Base-by-base conservation (phyloP, 2,888 invertebrate species). In the Pyrrhia umbra region DNA sequence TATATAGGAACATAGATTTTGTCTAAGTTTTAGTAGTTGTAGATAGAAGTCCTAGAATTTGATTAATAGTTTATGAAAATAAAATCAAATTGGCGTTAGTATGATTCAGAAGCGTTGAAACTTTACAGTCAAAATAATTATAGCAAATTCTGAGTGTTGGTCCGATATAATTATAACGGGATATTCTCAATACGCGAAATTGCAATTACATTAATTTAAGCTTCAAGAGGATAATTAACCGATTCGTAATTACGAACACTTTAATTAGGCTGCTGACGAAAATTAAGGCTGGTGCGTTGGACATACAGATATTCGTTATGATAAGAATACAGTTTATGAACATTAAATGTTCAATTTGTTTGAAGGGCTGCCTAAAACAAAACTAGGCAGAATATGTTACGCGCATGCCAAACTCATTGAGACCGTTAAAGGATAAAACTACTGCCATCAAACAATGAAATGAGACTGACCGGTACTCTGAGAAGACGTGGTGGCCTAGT, bases 131-230 rank as follows among this genome's bases (percentile, higher is more conserved):
- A 34, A 34, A 30, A 13, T 13, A 34, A 13, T 34, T 34, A 30
- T 5, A 34, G n/a, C 13, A 34, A n/a, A 34, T 34, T 34, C n/a
- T n/a, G 34, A n/a, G n/a, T 34, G 5, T n/a, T 13, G 13, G n/a
- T 34, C n/a, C 34, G 34, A 34, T 34, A 34, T n/a, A 34, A 34
- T 34, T n/a, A n/a, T n/a, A 34, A n/a, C n/a, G 34, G 34, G 34
- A 34, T 34, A 30, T 34, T 34, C 34, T 34, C 34, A 34, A 34
- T 34, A n/a, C 34, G 34, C n/a, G 30, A 34, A 34, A 34, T 34
- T 34, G 34, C 34, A 34, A 34, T 34, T 34, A 34, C 34, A 34
- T 34, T n/a, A 34, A 34, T 34, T n/a, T n/a, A n/a, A 34, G 34
- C 13, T 34, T 34, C n/a, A 34, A 34, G 34, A n/a, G 34, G 5